Conservation (phyloP, 2,888 invertebrate genomes). For the Dolomedes plantarius region DNA sequence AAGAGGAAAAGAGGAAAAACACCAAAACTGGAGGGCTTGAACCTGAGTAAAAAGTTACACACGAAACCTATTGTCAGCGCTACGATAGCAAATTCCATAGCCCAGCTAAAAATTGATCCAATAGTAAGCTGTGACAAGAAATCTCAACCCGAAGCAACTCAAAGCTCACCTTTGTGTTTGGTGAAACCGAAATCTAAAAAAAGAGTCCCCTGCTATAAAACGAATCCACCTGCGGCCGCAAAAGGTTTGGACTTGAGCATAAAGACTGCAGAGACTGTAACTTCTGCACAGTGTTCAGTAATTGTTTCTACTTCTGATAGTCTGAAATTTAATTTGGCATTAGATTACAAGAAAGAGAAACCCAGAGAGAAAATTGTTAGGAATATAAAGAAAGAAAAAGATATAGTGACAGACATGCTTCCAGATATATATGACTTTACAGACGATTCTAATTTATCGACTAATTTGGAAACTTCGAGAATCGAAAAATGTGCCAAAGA, state of each 20-base stretch:
- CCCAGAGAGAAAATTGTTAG: neutral
- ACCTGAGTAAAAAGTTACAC: constrained; percentile 33
- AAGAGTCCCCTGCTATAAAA: neutral
- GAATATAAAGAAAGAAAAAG: neutral
- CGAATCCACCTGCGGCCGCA: neutral
- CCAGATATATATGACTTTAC: constrained; percentile 1
- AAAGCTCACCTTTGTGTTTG: constrained; percentile 6
- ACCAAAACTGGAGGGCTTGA: constrained; percentile 44
- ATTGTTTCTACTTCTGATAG: neutral
- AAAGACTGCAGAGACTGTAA: neutral
- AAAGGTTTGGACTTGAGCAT: constrained; percentile 8
- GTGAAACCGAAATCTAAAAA: constrained; percentile 8
- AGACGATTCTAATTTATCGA: constrained; percentile 12
- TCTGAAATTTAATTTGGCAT: neutral
- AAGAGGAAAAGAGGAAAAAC: constrained; percentile 17
- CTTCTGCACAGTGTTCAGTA: neutral
- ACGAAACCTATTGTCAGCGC: constrained; percentile 61
- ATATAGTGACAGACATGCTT: neutral
- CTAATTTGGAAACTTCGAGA: constrained; percentile 7
- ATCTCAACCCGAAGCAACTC: neutral
- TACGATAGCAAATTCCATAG: constrained; percentile 50
- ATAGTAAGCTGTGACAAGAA: constrained; percentile 12
- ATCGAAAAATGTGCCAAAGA: constrained; percentile 47
- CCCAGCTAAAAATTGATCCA: constrained; percentile 44
- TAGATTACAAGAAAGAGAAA: neutral